Base-by-base conservation (phyloP, 1,140 invertebrate species). In the Oncopodura yosiiana region DNA sequence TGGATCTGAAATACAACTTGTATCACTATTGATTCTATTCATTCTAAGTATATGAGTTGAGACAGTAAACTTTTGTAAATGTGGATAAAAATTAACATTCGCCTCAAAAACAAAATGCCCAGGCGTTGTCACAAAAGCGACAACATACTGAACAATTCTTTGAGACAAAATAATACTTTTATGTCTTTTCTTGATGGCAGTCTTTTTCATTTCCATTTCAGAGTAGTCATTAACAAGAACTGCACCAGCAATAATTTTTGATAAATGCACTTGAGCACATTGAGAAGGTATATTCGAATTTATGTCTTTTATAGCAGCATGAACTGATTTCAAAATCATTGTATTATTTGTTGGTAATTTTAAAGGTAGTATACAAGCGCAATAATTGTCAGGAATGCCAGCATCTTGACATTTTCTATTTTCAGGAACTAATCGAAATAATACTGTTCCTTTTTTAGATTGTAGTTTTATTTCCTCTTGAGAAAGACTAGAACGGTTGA, bases 341-440 rank as follows among this genome's bases (percentile, higher is more conserved):
- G 61, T 41, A 49, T 65, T 49, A n/a, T 52, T 24, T 9, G 44
- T 24, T 16, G 44, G 21, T 9, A 65, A 39, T 52, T 61, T 43
- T 23, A 36, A 50, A n/a, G 64, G 62, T 11, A 52, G 51, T 1
- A 60, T 37, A 60, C 77, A 78, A 0, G 71, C 66, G 57, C 77
- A 78, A 65, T 71, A 77, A 43, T 73, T 67, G 23, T 69, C 64
- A 1, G 73, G 66, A 23, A 78, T 71, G 8, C 71, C 70, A n/a
- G 72, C 73, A 19, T 68, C 58, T 26, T 45, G 32, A 63, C 77
- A 78, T 9, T 72, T 73, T 18, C 74, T 56, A 21, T 69, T 66
- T 5, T 18, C 43, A 19, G 51, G 41, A 9, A 64, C 37, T 21
- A 23, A 3, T 29, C 46, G 19, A 43, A 64, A 60, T 30, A 64